These are phyloP conservation scores for Syrmaticus mikado DNA, from an alignment of 2,113 vertebrate species.

Conservation along the genomic window DNA sequence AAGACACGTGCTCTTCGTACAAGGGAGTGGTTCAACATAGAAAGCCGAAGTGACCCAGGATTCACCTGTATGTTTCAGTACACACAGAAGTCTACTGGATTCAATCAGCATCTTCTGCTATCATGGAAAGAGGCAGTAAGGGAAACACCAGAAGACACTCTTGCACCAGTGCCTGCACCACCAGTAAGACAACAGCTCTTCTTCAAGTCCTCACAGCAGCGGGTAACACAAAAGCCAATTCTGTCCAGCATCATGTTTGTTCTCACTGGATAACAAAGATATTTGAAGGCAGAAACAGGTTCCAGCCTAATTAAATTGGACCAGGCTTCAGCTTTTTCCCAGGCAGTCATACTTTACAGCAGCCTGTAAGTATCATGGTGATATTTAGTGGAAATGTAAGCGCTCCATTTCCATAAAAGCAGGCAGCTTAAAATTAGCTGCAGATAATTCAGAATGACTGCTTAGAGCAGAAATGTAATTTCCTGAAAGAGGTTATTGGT, in stretches of 20 bases:
- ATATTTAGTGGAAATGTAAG: background rate
- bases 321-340: background rate
- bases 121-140: background rate
- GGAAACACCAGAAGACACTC: background rate
- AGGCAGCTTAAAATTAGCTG: conserved; percentile 32
- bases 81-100: background rate
- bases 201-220: background rate
- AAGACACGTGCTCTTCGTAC: background rate
- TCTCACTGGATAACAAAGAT: background rate
- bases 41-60: background rate
- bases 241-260: background rate
- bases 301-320: conserved; percentile 31
- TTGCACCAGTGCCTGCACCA: background rate
- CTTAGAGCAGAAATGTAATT: conserved; percentile 31
- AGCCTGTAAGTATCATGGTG: background rate
- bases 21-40: background rate
- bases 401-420: background rate
- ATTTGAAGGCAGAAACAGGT: conserved; percentile 34
- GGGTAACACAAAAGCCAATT: conserved; percentile 4
- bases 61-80: background rate
- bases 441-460: conserved; percentile 25
- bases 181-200: background rate
- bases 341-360: background rate
- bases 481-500: conserved; percentile 25
- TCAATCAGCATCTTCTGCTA: background rate